Evolutionary conservation across 2,888 invertebrate genomes (phyloP), one percentile per base, ranked within the genome.

Genomic region (Lepas anatifera): DNA sequence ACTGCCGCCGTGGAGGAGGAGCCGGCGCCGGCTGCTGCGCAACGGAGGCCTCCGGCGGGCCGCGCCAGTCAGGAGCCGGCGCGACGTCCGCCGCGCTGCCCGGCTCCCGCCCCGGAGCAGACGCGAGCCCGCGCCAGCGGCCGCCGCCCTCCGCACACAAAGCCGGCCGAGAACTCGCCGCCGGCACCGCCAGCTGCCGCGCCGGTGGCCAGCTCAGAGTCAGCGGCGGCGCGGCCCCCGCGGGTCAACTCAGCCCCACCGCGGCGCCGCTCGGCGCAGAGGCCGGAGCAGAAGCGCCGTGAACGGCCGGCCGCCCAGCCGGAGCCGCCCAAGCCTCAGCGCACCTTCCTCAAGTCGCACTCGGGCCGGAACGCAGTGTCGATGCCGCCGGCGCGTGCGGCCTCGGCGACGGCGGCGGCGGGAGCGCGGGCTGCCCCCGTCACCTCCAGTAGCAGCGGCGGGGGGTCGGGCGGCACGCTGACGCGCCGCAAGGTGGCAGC

Each of bases 381-480:
- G 58, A 13, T 11, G 29, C 52, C 29, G 52, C 16, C 52, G 52
- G 18, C 58, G 22, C 58, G n/a, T 16, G 29, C 52, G 52, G n/a
- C 18, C 18, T 32, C 52, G 32, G 16, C 52, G 11, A 3, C 52
- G 18, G 29, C 18, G 10, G 25, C 29, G 29, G 29, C 29, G 52
- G 29, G 16, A 52, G 52, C 27, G n/a, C n/a, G n/a, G n/a, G n/a
- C n/a, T n/a, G n/a, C n/a, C n/a, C n/a, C n/a, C n/a, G n/a, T n/a
- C n/a, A n/a, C n/a, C n/a, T n/a, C n/a, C n/a, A n/a, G n/a, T n/a
- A n/a, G n/a, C n/a, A n/a, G n/a, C n/a, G n/a, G n/a, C n/a, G n/a
- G n/a, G n/a, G n/a, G n/a, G n/a, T n/a, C n/a, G n/a, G 58, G 58
- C 35, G 58, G 58, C 58, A 58, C 58, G 22, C 58, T 58, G 18